These are phyloP conservation scores for Murina feae DNA, from an alignment of 2,113 vertebrate genomes.

Conservation along the genomic window DNA sequence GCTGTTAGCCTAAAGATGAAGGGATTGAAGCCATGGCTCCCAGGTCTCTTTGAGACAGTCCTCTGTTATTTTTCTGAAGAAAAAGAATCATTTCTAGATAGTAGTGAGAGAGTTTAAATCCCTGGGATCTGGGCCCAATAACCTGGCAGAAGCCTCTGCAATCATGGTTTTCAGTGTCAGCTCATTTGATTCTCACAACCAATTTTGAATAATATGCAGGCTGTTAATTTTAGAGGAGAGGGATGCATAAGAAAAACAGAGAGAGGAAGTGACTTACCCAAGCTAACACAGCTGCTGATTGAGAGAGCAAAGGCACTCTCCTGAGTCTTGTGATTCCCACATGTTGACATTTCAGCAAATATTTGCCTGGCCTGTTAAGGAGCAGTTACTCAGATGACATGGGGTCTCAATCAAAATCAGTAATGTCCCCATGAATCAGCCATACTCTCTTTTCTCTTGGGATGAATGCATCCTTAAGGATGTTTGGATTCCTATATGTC, in stretches of 20 bases:
- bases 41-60: not conserved
- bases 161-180: conserved; percentile 21
- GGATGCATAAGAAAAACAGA: not conserved
- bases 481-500: not conserved
- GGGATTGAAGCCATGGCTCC: not conserved
- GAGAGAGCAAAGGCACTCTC: not conserved
- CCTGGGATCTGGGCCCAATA: not conserved
- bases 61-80: not conserved
- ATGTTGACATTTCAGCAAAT: conserved; percentile 14
- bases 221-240: not conserved
- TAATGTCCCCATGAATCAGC: not conserved
- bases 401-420: conserved; percentile 2
- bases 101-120: not conserved
- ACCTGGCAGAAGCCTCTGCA: not conserved
- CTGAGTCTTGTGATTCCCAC: not conserved
- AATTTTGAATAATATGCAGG: not conserved
- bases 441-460: not conserved
- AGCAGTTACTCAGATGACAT: not conserved
- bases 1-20: not conserved
- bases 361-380: not conserved
- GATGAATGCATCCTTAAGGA: not conserved
- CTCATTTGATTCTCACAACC: conserved; percentile 16
- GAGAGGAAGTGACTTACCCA: not conserved
- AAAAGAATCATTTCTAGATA: not conserved
- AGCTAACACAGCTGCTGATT: not conserved